Base-by-base conservation (phyloP, 64 coral and sea anemone genomes). In the Stichodactyla mertensii region DNA sequence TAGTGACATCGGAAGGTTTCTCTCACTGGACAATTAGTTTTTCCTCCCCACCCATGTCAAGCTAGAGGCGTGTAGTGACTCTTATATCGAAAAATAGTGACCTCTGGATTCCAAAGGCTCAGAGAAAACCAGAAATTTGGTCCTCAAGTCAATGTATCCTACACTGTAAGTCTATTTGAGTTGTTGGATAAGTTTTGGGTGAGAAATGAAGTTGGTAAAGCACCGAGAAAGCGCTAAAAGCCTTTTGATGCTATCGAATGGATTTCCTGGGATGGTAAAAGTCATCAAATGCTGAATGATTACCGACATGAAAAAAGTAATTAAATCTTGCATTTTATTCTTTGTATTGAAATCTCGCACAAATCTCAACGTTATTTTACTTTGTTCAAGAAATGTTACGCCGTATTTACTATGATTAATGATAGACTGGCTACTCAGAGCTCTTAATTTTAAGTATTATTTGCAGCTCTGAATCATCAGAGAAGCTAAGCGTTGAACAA, bases 21-120 rank as follows among this genome's bases (percentile, higher is more conserved):
- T 74, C 69, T 74, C 69, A 74, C 69, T 28, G 24, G 69, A 74
- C 69, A 74, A 74, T 74, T 74, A 74, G 69, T 36, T 74, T 74
- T 74, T 74, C 69, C 69, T 74, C 69, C 69, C 69, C 69, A 74
- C 69, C 69, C 69, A 74, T 74, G 8, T 27, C 24, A 74, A 27
- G 69, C 36, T 74, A 27, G 27, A 74, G 69, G 69, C 36, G 24
- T 74, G 69, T 31, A 31, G 69, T 74, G 26, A 27, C 69, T n/a
- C 69, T 71, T 28, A 74, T 45, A 45, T 45, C 36, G 36, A 45
- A 74, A 74, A 74, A 74, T 31, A 27, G 27, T 74, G 69, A 74
- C 69, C 69, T 74, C 27, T 74, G 24, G 27, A 2, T 74, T 74
- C 23, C 24, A 74, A 74, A 27, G 24, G n/a, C 4, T 23, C 24